Evolutionary conservation across 2,797 vertebrate genomes (phyloP), one percentile per base, ranked within the genome.

Genomic region (Acanthurus tractus): DNA sequence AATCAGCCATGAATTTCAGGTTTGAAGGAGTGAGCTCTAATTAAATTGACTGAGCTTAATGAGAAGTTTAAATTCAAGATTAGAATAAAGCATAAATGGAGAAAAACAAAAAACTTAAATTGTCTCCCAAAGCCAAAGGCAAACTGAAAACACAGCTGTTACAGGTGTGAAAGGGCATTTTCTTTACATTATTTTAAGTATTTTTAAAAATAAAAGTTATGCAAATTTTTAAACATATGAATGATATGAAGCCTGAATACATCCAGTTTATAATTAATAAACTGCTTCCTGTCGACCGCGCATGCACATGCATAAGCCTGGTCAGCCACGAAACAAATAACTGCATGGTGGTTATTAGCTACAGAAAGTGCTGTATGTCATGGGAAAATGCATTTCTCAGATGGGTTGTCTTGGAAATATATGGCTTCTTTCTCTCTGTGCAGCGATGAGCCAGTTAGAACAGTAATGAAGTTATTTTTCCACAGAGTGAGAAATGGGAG

Each of bases 401-500:
- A 91, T 90, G 82, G 89, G 86, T 87, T 92, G 90, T 92, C 88
- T 89, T 90, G 71, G 87, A 94, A 93, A 95, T 94, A 54, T 87
- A 93, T 92, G 86, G 84, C 85, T 92, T 89, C 87, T 86, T 88
- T 81, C 83, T 89, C 82, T 89, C 76, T 69, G 78, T 89, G 86
- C 84, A 61, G 80, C 76, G 79, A 92, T 89, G 94, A 93, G 91
- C 94, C 93, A 86, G 90, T 94, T 92, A 93, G 90, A 91, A 86
- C 82, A 67, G 90, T 95, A 94, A 95, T 95, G 88, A 93, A 92
- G 93, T 95, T 95, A 95, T 94, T 95, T 94, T 94, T 93, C 89
- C 89, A 86, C 83, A 54, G 81, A 94, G 89, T 91, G 88, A 92
- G 88, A 94, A 94, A 92, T 92, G 89, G 85, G 90, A 93, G 89